These are phyloP conservation scores for Aphidius colemani DNA, from an alignment of 2,888 invertebrate genomes.

Conservation along the genomic window DNA sequence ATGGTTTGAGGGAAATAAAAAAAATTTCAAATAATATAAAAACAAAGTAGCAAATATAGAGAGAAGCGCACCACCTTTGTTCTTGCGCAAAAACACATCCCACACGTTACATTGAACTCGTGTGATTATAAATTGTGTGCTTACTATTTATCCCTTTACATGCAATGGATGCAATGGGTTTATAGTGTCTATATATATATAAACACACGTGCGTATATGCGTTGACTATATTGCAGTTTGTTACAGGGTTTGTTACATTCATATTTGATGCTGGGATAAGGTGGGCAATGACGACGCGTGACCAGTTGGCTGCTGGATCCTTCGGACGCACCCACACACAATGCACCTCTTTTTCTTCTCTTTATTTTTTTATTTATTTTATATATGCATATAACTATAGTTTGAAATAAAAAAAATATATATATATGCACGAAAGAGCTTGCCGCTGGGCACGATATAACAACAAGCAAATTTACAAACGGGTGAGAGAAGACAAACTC, in stretches of 20 bases:
- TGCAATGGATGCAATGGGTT: not conserved
- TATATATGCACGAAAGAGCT: slow-evolving; percentile 4
- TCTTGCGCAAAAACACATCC: slow-evolving; percentile 39
- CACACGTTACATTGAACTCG: slow-evolving; percentile 50
- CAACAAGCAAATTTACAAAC: slow-evolving; percentile 3
- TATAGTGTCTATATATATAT: slow-evolving; percentile 22
- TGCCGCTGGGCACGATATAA: slow-evolving; percentile 12
- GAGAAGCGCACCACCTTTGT: slow-evolving; percentile 37
- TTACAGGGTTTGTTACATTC: slow-evolving; percentile 23
- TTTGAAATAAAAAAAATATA: not conserved
- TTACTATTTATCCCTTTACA: slow-evolving; percentile 36
- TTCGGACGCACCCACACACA: slow-evolving; percentile 37
- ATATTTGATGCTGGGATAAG: slow-evolving; percentile 23
- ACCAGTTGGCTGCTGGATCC: slow-evolving; percentile 37
- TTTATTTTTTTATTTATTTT: too few species aligned
- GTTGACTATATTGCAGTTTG: not conserved
- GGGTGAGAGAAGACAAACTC: slow-evolving; percentile 11
- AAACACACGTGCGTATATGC: slow-evolving; percentile 13
- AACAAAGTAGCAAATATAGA: not conserved
- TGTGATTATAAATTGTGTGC: slow-evolving; percentile 50
- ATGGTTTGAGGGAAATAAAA: too few species aligned
- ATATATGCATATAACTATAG: too few species aligned
- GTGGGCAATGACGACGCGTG: slow-evolving; percentile 38
- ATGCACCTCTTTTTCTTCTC: not conserved
- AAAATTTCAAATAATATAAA: too few species aligned